phyloP scores from a whole-genome alignment of 2,888 invertebrate genomes.

The Pyrrhosoma nymphula region DNA sequence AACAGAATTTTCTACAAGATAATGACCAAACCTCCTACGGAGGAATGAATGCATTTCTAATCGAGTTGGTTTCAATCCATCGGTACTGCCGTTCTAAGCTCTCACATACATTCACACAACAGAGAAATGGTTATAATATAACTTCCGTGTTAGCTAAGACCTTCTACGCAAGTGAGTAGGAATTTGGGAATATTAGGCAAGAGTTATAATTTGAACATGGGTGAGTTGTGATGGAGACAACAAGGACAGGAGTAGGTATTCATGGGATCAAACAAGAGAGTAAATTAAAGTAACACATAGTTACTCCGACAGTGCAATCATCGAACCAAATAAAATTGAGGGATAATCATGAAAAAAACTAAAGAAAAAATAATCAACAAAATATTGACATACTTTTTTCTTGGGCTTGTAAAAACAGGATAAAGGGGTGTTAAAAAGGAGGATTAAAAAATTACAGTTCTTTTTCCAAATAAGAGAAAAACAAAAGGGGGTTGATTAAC shows the following conservation, averaged over 20 bases:
- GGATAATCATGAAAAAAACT: not conserved
- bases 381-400: not conserved
- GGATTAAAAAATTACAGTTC: not conserved
- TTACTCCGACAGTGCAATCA: not conserved
- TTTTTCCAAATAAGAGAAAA: not conserved
- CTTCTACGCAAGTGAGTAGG: constrained; percentile 48
- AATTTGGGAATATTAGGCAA: constrained; percentile 6
- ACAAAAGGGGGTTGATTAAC: not conserved
- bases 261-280: not conserved
- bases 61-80: not conserved
- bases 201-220: not conserved
- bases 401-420: not conserved
- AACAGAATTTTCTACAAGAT: too few relatives aligned
- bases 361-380: not conserved
- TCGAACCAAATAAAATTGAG: not conserved
- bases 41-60: not conserved
- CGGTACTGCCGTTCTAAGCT: not conserved
- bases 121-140: not conserved
- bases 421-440: not conserved
- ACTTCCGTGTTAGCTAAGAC: constrained; percentile 38
- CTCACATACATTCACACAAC: not conserved
- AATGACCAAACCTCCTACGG: not conserved
- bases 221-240: not conserved
- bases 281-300: not conserved
- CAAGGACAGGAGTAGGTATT: not conserved